phyloP scores from a whole-genome alignment of 2,888 invertebrate species.

The Caenorhabditis angaria region DNA sequence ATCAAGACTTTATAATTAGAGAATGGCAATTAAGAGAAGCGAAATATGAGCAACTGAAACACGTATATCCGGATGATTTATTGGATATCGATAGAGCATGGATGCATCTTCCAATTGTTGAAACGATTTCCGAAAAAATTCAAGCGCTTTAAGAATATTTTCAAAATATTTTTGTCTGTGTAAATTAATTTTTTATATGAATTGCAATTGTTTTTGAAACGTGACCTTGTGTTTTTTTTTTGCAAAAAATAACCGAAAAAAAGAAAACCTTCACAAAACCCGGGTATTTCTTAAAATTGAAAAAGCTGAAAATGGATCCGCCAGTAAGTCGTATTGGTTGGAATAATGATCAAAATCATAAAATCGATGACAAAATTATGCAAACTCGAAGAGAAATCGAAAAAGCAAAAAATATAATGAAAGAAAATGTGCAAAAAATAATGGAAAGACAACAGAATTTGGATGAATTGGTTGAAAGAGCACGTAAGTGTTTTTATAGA shows the following conservation, averaged over 20 bases:
- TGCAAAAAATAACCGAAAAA: not conserved
- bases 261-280: not conserved
- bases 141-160: not conserved
- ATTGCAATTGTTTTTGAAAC: too few species aligned
- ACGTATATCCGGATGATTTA: conserved; percentile 29
- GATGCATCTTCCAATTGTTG: conserved; percentile 50
- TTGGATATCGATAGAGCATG: conserved; percentile 49
- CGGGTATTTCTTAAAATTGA: not conserved
- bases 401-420: conserved; percentile 11
- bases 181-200: too few species aligned
- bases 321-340: conserved; percentile 45
- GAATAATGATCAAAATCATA: conserved; percentile 3
- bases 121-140: conserved; percentile 15
- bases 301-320: conserved; percentile 6
- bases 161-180: not conserved
- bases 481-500: conserved; percentile 12
- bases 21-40: conserved; percentile 67
- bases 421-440: conserved; percentile 38
- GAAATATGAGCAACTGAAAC: conserved; percentile 38
- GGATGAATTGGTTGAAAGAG: conserved; percentile 38
- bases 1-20: conserved; percentile 47
- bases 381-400: conserved; percentile 24
- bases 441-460: conserved; percentile 32
- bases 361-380: conserved; percentile 29
- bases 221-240: not conserved